phyloP scores from a whole-genome alignment of 37 sponge, comb jelly and placozoan species.

The Lycopodina hypogea region DNA sequence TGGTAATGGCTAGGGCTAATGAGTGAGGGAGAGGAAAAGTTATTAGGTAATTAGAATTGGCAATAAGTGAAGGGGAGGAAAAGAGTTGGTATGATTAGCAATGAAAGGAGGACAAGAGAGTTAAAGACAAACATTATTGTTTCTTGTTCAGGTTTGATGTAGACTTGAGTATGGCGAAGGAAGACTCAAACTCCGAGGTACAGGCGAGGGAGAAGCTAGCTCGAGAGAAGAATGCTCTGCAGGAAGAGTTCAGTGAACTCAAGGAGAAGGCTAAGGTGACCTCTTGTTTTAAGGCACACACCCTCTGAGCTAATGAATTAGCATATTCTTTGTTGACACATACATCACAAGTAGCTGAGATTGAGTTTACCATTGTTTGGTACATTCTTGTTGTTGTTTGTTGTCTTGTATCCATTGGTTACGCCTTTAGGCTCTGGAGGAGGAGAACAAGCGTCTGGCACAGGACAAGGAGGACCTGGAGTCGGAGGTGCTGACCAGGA shows the following conservation, averaged over 20 bases:
- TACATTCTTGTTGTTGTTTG: too few relatives aligned
- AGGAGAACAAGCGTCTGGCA: conserved; percentile 34
- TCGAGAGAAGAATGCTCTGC: conserved; percentile 67
- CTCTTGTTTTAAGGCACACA: background rate
- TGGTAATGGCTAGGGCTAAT: too few relatives aligned
- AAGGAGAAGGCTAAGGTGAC: conserved; percentile 54
- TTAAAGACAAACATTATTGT: too few relatives aligned
- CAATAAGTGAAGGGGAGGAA: too few relatives aligned
- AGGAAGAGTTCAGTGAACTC: conserved; percentile 37
- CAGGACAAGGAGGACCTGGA: conserved; percentile 78
- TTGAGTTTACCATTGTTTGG: too few relatives aligned
- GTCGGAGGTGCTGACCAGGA: conserved; percentile 39
- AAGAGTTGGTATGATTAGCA: too few relatives aligned
- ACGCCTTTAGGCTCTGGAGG: conserved; percentile 42
- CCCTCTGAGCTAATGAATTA: too few relatives aligned
- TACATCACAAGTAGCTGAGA: too few relatives aligned
- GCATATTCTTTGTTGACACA: background rate
- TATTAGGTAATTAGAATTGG: too few relatives aligned
- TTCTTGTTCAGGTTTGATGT: conserved; percentile 63
- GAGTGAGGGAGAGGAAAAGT: too few relatives aligned
- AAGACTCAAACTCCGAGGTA: conserved; percentile 58
- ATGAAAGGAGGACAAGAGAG: too few relatives aligned
- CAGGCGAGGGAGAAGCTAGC: conserved; percentile 69
- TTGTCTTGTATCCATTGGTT: too few relatives aligned
- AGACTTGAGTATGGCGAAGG: conserved; percentile 68